Percentiles rank a stretch among this genome's conserved stretches.
Evolutionary conservation across 1,140 invertebrate species (phyloP).

Genomic region (Nasonia longicornis): DNA sequence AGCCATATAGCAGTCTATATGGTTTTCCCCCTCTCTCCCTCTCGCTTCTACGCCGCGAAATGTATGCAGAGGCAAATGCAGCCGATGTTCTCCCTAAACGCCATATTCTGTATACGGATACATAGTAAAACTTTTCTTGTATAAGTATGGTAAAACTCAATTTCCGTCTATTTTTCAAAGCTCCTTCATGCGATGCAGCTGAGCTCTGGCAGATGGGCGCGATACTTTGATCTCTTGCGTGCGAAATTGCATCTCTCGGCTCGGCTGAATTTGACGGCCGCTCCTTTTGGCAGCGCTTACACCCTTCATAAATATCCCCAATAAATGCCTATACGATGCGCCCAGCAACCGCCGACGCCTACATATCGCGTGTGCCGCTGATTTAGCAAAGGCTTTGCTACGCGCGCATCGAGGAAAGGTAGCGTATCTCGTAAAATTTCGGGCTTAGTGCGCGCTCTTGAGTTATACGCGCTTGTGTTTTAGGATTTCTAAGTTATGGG

Average conservation of each 20-base stretch:
- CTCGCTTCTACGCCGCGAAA: background rate
- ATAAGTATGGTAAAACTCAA: background rate
- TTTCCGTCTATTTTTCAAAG: background rate
- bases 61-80: background rate
- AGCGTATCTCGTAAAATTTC: conserved; percentile 29
- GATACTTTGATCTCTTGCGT: conserved; percentile 33
- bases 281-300: conserved; percentile 23
- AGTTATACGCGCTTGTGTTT: conserved; percentile 23
- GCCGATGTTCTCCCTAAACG: conserved; percentile 1
- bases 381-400: background rate
- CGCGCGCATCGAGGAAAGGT: background rate
- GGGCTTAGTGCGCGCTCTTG: background rate
- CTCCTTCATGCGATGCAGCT: background rate
- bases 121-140: no score
- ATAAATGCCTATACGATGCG: conserved; percentile 44
- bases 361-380: conserved; percentile 34
- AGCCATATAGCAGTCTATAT: conserved; percentile 59
- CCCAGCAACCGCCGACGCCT: conserved; percentile 39
- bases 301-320: conserved; percentile 46
- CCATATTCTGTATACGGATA: background rate
- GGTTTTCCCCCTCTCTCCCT: conserved; percentile 43
- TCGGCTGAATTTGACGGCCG: conserved; percentile 7
- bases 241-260: conserved; percentile 22
- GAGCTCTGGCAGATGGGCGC: no score
- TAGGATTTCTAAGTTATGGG: background rate